These are phyloP conservation scores for Amphipyra tragopoginis DNA, from an alignment of 2,888 invertebrate genomes.

Conservation along the genomic window DNA sequence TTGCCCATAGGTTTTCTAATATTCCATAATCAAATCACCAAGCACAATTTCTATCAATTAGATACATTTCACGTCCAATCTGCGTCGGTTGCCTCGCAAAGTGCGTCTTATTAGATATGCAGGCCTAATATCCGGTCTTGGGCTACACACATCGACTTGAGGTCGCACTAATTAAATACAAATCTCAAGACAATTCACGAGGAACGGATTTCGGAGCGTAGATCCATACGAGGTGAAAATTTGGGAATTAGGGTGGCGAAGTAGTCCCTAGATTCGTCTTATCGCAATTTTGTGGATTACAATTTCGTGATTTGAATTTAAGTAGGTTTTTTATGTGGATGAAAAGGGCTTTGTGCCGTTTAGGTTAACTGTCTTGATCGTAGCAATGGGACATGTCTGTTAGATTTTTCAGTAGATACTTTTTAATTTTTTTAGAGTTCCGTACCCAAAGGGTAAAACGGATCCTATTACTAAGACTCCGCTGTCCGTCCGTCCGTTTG, in stretches of 20 bases:
- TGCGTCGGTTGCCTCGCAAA: slow-evolving; percentile 38
- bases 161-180: slow-evolving; percentile 84
- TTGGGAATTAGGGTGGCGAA: slow-evolving; percentile 24
- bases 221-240: slow-evolving; percentile 65
- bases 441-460: too few relatives aligned
- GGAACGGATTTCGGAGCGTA: slow-evolving; percentile 69
- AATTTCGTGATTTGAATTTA: slow-evolving; percentile 3
- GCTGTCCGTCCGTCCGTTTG: too few relatives aligned
- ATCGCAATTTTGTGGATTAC: slow-evolving; percentile 7
- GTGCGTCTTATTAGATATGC: slow-evolving; percentile 53
- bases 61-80: slow-evolving; percentile 51
- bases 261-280: slow-evolving; percentile 28
- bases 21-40: slow-evolving; percentile 34
- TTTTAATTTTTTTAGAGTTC: too few relatives aligned
- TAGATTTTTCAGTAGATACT: background rate
- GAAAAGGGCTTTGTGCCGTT: background rate
- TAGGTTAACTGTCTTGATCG: background rate
- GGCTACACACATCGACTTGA: slow-evolving; percentile 67
- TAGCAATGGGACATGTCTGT: background rate
- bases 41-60: slow-evolving; percentile 48
- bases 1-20: background rate
- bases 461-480: too few relatives aligned
- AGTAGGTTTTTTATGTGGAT: background rate
- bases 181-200: slow-evolving; percentile 85
- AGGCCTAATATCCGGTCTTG: slow-evolving; percentile 73